phyloP scores from a whole-genome alignment of 2,797 vertebrate genomes.

The Sebastes umbrosus region DNA sequence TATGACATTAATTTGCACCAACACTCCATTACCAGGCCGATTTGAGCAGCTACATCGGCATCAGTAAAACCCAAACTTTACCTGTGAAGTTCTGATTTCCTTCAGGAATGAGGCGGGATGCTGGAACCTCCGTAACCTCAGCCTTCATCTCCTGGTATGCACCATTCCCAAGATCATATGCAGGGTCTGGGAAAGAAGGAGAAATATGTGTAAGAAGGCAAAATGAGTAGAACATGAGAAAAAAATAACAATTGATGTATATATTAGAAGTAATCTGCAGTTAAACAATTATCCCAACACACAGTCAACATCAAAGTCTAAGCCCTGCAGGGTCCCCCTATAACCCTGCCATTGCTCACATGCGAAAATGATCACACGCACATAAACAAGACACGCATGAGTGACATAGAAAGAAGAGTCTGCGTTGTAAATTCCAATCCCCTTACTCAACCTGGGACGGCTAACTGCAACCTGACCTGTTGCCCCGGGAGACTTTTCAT shows the following conservation, averaged over 20 bases:
- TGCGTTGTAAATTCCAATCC: constrained; percentile 60
- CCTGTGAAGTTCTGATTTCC: constrained; percentile 61
- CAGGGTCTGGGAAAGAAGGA: constrained; percentile 68
- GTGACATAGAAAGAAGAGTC: constrained; percentile 45
- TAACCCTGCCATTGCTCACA: neutral
- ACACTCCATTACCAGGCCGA: neutral
- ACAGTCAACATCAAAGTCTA: constrained; percentile 8
- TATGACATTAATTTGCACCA: too few relatives aligned
- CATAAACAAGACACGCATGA: constrained; percentile 27
- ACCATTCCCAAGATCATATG: constrained; percentile 75
- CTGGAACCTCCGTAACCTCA: constrained; percentile 87
- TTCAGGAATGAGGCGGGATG: constrained; percentile 71
- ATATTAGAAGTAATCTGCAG: neutral
- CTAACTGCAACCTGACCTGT: constrained; percentile 40
- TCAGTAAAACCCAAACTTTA: constrained; percentile 12
- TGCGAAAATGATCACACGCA: constrained; percentile 12
- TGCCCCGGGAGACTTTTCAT: constrained; percentile 8
- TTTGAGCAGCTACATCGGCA: neutral
- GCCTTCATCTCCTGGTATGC: constrained; percentile 92
- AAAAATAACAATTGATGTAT: neutral
- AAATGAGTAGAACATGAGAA: neutral
- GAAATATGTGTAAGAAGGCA: neutral
- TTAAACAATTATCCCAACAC: neutral
- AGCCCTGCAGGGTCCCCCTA: neutral
- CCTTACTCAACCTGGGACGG: constrained; percentile 20